A percentile compares a stretch with the other conserved stretches of the same genome.
Evolutionary conservation across 2,888 invertebrate genomes (phyloP).

Genomic region (Sacculina carcini): DNA sequence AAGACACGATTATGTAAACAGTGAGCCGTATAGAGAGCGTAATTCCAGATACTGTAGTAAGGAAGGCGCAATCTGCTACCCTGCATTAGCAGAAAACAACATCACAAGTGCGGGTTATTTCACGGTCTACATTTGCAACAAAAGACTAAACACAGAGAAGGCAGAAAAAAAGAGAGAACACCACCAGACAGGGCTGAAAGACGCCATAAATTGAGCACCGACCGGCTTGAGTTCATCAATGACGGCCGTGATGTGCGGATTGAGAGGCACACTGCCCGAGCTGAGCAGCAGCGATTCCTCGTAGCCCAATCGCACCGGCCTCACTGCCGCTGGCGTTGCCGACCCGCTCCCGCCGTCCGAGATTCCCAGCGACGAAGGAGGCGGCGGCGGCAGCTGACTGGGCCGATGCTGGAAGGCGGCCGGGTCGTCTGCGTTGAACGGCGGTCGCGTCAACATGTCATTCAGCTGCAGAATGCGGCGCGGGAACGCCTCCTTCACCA

Average conservation of each 20-base stretch:
- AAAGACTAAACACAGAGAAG: not conserved
- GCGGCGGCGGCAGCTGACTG: slow-evolving; percentile 61
- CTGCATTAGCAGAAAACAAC: too few relatives aligned
- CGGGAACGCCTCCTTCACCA: slow-evolving; percentile 70
- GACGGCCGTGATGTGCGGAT: slow-evolving; percentile 58
- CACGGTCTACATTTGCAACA: too few relatives aligned
- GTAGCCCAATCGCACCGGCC: not conserved
- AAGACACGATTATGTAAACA: too few relatives aligned
- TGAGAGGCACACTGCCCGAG: slow-evolving; percentile 60
- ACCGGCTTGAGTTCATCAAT: slow-evolving; percentile 77
- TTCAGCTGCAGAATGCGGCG: slow-evolving; percentile 76
- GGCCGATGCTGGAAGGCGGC: slow-evolving; percentile 52
- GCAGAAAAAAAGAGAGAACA: not conserved
- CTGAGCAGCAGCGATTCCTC: slow-evolving; percentile 54
- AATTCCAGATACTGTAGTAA: too few relatives aligned
- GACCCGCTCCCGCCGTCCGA: slow-evolving; percentile 2
- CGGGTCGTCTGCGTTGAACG: slow-evolving; percentile 51
- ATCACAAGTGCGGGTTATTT: too few relatives aligned
- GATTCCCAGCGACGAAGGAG: slow-evolving; percentile 37
- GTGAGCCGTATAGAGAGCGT: too few relatives aligned
- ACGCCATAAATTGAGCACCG: not conserved
- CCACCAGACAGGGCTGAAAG: not conserved
- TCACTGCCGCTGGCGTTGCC: slow-evolving; percentile 4
- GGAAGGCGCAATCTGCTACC: too few relatives aligned
- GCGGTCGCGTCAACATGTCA: slow-evolving; percentile 51